Percentiles rank a stretch among this genome's conserved stretches.
Evolutionary conservation across 1,140 invertebrate genomes (phyloP).

Genomic region (Popillia japonica): DNA sequence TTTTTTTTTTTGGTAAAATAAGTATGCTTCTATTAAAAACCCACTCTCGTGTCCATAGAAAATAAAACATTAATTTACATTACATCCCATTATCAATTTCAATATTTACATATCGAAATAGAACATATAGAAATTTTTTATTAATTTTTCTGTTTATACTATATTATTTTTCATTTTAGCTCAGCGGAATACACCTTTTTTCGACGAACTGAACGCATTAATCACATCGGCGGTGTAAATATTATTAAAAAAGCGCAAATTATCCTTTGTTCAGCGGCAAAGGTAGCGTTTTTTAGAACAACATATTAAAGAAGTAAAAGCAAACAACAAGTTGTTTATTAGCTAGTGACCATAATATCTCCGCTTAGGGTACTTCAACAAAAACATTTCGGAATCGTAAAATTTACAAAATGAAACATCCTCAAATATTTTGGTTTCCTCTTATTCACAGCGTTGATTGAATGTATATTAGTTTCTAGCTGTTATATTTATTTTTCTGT

Average conservation of each 20-base stretch:
- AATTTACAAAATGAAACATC: not conserved
- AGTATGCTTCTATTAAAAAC: too few relatives aligned
- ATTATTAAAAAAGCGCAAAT: not conserved
- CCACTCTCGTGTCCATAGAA: too few relatives aligned
- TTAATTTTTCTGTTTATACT: too few relatives aligned
- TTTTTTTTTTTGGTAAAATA: too few relatives aligned
- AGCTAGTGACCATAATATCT: not conserved
- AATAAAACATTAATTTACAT: too few relatives aligned
- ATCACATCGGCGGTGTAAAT: not conserved
- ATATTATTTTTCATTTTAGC: too few relatives aligned
- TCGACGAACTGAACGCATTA: not conserved
- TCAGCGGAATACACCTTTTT: not conserved
- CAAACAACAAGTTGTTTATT: conserved; percentile 25
- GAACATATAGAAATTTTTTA: too few relatives aligned
- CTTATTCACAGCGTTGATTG: not conserved
- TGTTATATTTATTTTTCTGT: conserved; percentile 1
- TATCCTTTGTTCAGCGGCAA: not conserved
- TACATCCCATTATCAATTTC: too few relatives aligned
- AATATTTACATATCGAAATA: too few relatives aligned
- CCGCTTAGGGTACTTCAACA: not conserved
- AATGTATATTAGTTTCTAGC: not conserved
- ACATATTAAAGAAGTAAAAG: conserved; percentile 3
- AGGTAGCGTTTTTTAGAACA: not conserved
- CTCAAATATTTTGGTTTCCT: conserved; percentile 14
- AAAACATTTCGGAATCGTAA: not conserved